Evolutionary conservation across 2,113 vertebrate genomes (phyloP).

Genomic region (Vulpes lagopus): DNA sequence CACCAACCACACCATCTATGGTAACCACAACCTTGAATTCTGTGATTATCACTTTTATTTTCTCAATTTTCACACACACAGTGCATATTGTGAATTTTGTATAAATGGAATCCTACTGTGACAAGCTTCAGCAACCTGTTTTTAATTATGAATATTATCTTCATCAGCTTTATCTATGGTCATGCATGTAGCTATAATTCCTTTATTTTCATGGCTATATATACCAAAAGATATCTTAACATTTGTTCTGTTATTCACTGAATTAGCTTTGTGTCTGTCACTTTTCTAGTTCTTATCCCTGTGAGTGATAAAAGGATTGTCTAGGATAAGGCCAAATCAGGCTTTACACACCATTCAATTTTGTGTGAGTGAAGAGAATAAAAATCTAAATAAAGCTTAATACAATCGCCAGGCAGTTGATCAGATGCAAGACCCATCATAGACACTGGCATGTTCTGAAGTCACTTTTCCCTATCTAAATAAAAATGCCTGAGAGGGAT

Average conservation of each 20-base stretch:
- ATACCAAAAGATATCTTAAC: background rate
- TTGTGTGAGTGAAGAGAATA: background rate
- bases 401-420: background rate
- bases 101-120: background rate
- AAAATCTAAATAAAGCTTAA: background rate
- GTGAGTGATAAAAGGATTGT: background rate
- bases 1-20: background rate
- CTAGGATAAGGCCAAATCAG: background rate
- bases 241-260: background rate
- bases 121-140: background rate
- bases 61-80: background rate
- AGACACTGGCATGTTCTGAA: background rate
- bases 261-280: background rate
- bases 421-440: background rate
- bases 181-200: fast-evolving
- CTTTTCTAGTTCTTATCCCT: background rate
- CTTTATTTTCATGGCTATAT: background rate
- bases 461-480: background rate
- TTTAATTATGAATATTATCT: background rate
- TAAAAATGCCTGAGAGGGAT: background rate
- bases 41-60: background rate
- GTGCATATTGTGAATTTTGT: background rate
- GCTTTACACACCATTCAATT: background rate
- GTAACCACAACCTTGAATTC: background rate
- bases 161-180: background rate